Evolutionary conservation across 2,797 vertebrate genomes (phyloP).

Genomic region (Antrozous pallidus): DNA sequence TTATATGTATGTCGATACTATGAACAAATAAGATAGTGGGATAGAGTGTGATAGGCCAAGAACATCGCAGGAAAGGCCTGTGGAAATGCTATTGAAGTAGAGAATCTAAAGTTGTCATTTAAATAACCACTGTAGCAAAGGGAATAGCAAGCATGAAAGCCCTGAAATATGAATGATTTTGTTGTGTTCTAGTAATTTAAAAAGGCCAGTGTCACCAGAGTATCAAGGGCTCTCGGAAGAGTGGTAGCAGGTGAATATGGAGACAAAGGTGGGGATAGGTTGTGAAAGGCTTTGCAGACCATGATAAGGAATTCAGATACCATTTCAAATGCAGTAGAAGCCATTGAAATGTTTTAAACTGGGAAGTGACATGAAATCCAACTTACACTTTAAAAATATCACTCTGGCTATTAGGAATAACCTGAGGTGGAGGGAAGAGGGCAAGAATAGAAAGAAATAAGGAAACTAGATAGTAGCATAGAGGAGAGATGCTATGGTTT

Average conservation of each 20-base stretch:
- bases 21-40: not conserved
- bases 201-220: not conserved
- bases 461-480: not conserved
- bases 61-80: not conserved
- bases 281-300: not conserved
- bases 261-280: not conserved
- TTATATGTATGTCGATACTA: not conserved
- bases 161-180: not conserved
- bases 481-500: not conserved
- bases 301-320: not conserved
- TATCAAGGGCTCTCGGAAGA: not conserved
- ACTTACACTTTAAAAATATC: not conserved
- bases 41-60: not conserved
- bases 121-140: not conserved
- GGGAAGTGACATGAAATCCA: not conserved
- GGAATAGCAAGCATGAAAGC: not conserved
- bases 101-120: not conserved
- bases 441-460: not conserved
- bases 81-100: not conserved
- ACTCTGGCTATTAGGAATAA: not conserved
- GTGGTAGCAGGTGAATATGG: not conserved
- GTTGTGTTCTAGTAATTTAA: not conserved
- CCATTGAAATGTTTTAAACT: slow-evolving; percentile 8
- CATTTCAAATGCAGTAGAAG: not conserved
- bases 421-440: not conserved